These are phyloP conservation scores for Gymnothorax javanicus DNA, from an alignment of 2,797 vertebrate genomes.

Conservation along the genomic window DNA sequence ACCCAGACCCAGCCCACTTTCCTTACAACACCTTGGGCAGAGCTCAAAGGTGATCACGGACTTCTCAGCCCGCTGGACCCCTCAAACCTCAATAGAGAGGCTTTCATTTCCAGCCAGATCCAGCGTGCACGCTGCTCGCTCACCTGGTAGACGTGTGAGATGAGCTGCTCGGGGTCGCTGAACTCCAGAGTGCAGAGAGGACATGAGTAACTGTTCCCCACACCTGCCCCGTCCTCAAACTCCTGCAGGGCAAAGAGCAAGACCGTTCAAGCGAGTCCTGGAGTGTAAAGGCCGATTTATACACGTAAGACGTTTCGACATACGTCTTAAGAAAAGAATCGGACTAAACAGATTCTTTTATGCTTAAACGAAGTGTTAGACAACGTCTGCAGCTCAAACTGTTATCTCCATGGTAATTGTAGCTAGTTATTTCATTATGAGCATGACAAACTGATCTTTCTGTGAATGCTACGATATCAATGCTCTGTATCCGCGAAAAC, in stretches of 20 bases:
- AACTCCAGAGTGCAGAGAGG: constrained; percentile 93
- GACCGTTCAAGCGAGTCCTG: too few species aligned
- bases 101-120: constrained; percentile 49
- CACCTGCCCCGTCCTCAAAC: constrained; percentile 69
- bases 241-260: constrained; percentile 62
- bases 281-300: too few species aligned
- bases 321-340: too few species aligned
- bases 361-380: too few species aligned
- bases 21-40: not conserved
- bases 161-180: constrained; percentile 88
- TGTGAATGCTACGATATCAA: too few species aligned
- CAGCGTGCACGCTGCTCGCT: constrained; percentile 4
- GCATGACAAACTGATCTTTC: too few species aligned
- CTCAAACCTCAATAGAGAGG: not conserved
- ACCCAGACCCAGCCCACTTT: not conserved
- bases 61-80: not conserved
- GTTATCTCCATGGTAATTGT: too few species aligned
- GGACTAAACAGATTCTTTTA: too few species aligned
- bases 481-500: too few species aligned
- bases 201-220: constrained; percentile 76
- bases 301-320: too few species aligned
- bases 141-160: constrained; percentile 96
- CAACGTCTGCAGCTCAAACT: too few species aligned
- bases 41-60: not conserved
- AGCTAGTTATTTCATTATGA: too few species aligned